These are phyloP conservation scores for rat (Rattus norvegicus) DNA, from an alignment of 2,113 vertebrate genomes.

Conservation along the genomic window GRCr8 NC_086039.1:155729501-155730000, in stretches of 20 bases:
- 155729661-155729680: conserved; percentile 20
- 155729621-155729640: conserved; percentile 20
- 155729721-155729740: neutral
- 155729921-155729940: too few relatives aligned
- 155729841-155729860: neutral
- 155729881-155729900: neutral
- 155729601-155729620: conserved; percentile 23
- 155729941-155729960: too few relatives aligned
- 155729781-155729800: neutral
- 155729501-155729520: neutral
- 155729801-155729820: neutral
- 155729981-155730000: too few relatives aligned
- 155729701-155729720: neutral
- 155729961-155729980: too few relatives aligned
- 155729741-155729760: neutral
- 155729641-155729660: neutral
- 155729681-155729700: neutral
- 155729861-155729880: conserved; percentile 45
- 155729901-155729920: too few relatives aligned
- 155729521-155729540: neutral
- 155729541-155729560: neutral
- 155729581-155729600: neutral
- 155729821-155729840: neutral
- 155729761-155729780: neutral
- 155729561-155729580: neutral